Conservation (phyloP, 2,113 vertebrate species). For the Notarius quadriscutis region DNA sequence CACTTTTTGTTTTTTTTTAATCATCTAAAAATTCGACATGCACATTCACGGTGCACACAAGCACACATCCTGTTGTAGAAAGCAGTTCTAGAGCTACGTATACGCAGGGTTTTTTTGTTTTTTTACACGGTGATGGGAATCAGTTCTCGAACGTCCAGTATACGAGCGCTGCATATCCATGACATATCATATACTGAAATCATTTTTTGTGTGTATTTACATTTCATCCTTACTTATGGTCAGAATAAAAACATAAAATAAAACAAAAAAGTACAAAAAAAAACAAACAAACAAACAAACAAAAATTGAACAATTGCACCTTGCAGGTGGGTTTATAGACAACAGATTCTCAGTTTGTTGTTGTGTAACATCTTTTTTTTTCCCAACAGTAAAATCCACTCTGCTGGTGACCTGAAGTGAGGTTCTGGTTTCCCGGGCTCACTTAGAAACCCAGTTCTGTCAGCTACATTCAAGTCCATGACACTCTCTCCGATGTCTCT, state of each 20-base stretch:
- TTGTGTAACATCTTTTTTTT: constrained; percentile 59
- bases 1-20: constrained; percentile 59
- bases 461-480: constrained; percentile 82
- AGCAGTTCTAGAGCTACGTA: constrained; percentile 60
- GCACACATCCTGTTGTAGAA: constrained; percentile 64
- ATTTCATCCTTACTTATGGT: constrained; percentile 77
- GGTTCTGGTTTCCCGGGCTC: constrained; percentile 70
- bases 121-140: constrained; percentile 62
- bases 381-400: constrained; percentile 66
- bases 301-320: constrained; percentile 71
- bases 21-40: constrained; percentile 51
- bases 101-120: constrained; percentile 40
- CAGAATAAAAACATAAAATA: constrained; percentile 57
- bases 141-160: constrained; percentile 53
- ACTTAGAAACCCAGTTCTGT: constrained; percentile 69
- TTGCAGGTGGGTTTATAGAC: constrained; percentile 65
- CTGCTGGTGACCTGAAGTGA: constrained; percentile 81
- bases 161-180: constrained; percentile 65
- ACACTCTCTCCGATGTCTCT: constrained; percentile 65
- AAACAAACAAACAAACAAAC: constrained; percentile 50
- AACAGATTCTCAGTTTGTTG: constrained; percentile 70
- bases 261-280: constrained; percentile 39
- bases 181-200: constrained; percentile 51
- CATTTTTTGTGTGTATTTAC: constrained; percentile 48
- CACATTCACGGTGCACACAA: constrained; percentile 64